These are phyloP conservation scores for Campylomormyrus numenius DNA, from an alignment of 2,113 vertebrate species.

Conservation along the genomic window DNA sequence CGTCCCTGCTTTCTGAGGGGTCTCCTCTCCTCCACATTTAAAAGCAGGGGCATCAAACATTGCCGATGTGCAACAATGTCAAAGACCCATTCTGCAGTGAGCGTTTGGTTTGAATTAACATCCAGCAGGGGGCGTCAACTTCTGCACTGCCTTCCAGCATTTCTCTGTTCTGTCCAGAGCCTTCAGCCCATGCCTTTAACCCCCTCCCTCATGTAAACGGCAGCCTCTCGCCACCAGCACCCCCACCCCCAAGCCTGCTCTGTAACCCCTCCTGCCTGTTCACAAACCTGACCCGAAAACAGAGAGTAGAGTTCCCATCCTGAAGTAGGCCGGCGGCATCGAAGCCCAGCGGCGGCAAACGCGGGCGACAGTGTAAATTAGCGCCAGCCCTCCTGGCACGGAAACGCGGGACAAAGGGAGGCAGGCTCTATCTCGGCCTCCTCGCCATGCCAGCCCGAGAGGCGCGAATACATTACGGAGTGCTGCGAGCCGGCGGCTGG, in stretches of 20 bases:
- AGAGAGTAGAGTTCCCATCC: background rate
- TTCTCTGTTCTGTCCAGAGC: slow-evolving; percentile 39
- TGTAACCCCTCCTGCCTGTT: background rate
- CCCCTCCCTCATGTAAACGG: background rate
- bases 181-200: slow-evolving; percentile 27
- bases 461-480: slow-evolving; percentile 2
- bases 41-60: slow-evolving; percentile 42
- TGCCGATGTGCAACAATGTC: slow-evolving; percentile 45
- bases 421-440: background rate
- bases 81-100: slow-evolving; percentile 51
- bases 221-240: background rate
- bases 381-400: background rate
- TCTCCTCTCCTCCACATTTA: slow-evolving; percentile 30
- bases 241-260: background rate
- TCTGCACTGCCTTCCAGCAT: slow-evolving; percentile 30
- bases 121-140: slow-evolving; percentile 42
- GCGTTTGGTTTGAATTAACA: slow-evolving; percentile 50
- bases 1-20: background rate
- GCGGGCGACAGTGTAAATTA: background rate
- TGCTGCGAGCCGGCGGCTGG: background rate
- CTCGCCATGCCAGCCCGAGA: background rate
- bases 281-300: background rate
- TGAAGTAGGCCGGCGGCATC: background rate
- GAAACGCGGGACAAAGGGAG: background rate
- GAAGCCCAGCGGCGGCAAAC: background rate